Base-by-base conservation (phyloP, 2,797 vertebrate species). In the Cygnus olor region DNA sequence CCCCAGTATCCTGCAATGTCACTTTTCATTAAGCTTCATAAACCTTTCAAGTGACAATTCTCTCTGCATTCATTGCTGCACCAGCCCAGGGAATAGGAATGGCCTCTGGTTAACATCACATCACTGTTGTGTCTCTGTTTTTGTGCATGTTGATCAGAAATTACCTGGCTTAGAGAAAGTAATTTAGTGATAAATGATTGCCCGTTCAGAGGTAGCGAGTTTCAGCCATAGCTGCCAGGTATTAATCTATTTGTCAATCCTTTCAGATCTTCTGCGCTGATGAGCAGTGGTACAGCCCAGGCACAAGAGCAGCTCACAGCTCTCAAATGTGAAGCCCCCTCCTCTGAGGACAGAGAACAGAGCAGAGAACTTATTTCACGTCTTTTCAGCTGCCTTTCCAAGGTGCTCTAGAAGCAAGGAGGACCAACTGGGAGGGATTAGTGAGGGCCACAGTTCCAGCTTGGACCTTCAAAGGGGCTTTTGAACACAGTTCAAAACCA, bases 101-200 rank as follows among this genome's bases (percentile, higher is more conserved):
- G 94, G 93, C 94, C 96, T 95, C 89, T 97, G 93, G 95, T 97
- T 97, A 97, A 96, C 90, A 96, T 69, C 74, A 4, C 82, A 90
- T 81, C 93, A 72, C 88, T 80, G 85, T 49, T 13, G 14, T 82
- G 77, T 61, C 92, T 94, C 92, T 96, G 84, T 89, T 95, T 95
- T 95, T 96, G 85, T 93, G 91, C 70, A 93, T 95, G 96, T 95
- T 97, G 96, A 98, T 98, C 98, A 98, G 93, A 98, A 97, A 97
- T 97, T 97, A 97, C 95, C 88, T 94, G 85, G 89, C 94, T 97
- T 94, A 96, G 90, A 97, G 88, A 96, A 98, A 97, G 97, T 95
- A 97, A 98, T 98, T 98, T 97, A 97, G 88, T 96, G 96, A 96
- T 96, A 98, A 98, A 97, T 97, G 92, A 97, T 96, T 97, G 97